Evolutionary conservation across 2,113 vertebrate genomes (phyloP).

Genomic region (Lepidothrix coronata): DNA sequence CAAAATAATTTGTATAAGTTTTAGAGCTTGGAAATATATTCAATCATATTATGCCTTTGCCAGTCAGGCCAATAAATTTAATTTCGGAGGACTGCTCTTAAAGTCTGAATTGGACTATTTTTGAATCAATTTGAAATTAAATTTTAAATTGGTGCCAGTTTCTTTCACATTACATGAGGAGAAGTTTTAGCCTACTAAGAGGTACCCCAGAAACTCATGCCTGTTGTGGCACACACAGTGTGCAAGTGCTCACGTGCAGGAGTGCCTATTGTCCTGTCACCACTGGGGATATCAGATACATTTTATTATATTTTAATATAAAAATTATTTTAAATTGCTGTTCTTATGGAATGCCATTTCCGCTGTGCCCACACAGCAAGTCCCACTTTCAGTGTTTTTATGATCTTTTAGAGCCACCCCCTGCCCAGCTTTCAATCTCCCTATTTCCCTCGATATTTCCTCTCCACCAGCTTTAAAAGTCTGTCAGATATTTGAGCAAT

Average conservation of each 20-base stretch:
- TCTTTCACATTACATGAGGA: not conserved
- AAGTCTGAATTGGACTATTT: not conserved
- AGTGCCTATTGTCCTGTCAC: not conserved
- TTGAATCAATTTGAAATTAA: conserved; percentile 54
- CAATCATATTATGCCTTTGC: not conserved
- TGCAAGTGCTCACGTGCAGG: not conserved
- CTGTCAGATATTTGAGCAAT: not conserved
- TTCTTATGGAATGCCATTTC: not conserved
- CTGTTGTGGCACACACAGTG: not conserved
- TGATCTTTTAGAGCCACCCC: not conserved
- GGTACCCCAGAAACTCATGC: not conserved
- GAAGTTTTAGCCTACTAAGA: not conserved
- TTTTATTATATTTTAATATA: not conserved
- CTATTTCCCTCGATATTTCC: not conserved
- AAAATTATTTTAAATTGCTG: not conserved
- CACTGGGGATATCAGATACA: not conserved
- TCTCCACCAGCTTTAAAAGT: not conserved
- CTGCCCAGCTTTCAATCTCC: not conserved
- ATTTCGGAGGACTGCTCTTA: not conserved
- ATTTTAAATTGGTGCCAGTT: conserved; percentile 15
- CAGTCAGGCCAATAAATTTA: not conserved
- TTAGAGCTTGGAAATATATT: conserved; percentile 21
- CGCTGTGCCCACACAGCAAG: not conserved
- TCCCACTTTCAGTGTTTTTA: not conserved
- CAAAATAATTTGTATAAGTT: conserved; percentile 59